These are phyloP conservation scores for Rhinogobio ventralis DNA, from an alignment of 2,797 vertebrate genomes.

Conservation along the genomic window DNA sequence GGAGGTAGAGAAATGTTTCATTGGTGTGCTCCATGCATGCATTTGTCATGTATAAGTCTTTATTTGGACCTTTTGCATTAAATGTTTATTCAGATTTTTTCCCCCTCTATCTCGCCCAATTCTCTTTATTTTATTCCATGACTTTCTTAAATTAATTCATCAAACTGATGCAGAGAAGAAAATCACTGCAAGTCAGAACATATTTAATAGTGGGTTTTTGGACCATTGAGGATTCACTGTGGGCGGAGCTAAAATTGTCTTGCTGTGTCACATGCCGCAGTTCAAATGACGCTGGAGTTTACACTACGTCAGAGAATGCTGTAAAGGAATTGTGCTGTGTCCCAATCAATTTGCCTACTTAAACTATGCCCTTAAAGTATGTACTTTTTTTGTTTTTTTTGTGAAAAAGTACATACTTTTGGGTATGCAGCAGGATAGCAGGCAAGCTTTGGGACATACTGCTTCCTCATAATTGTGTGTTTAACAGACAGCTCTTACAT, in stretches of 20 bases:
- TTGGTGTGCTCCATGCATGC: not conserved
- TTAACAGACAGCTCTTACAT: not conserved
- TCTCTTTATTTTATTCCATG: not conserved
- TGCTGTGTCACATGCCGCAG: too few relatives aligned
- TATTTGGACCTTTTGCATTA: conserved; percentile 16
- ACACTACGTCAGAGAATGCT: too few relatives aligned
- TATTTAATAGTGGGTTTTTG: not conserved
- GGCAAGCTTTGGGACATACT: not conserved
- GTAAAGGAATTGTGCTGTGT: too few relatives aligned
- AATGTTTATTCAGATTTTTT: not conserved
- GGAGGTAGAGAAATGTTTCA: not conserved
- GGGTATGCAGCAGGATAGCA: not conserved
- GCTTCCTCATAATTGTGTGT: not conserved
- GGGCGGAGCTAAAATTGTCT: not conserved
- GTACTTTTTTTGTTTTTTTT: not conserved
- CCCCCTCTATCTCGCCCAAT: not conserved
- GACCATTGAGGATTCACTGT: not conserved
- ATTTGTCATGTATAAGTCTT: not conserved
- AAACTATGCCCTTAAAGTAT: not conserved
- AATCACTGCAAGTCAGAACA: not conserved
- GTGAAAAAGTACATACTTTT: not conserved
- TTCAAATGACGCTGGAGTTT: too few relatives aligned
- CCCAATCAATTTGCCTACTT: too few relatives aligned
- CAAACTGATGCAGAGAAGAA: not conserved
- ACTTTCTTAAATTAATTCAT: not conserved